Base-by-base conservation (phyloP, 1,140 invertebrate genomes). In the Dreissena rostriformis region DNA sequence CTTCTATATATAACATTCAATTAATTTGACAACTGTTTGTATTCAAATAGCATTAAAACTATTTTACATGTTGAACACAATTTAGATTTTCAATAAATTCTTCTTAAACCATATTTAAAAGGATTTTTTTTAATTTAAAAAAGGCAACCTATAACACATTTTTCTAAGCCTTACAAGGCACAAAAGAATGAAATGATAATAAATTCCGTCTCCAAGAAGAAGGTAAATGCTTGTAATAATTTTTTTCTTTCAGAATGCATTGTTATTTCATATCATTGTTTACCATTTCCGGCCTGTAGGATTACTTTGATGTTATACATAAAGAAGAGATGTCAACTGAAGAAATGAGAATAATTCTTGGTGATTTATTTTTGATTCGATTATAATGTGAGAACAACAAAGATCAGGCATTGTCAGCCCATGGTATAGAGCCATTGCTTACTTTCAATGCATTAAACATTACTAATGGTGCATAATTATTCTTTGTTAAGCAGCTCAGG, bases 361-460 rank as follows among this genome's bases (percentile, higher is more conserved):
- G 10, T 75, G 73, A 75, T 75, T 75, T 57, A 75, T 75, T 75
- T 63, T 55, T 75, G 73, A 78, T 78, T 52, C 19, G n/a, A 67
- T 78, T 68, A 52, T 78, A 68, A 68, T 78, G 55, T 78, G 63
- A 68, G 66, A 68, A 55, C 66, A 53, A 78, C 76, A 78, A 52
- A 67, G 53, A 14, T 26, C 12, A 52, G 55, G 76, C 65, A 78
- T 66, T 78, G 49, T 49, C 22, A 51, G 12, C 26, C 24, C 57
- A 52, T 77, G 51, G 29, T 77, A 28, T 49, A 49, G 22, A 63
- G 15, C 49, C 57, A 67, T 66, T 77, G 57, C 74, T 61, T 77
- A 49, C 7, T 71, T 71, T 71, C 17, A 39, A 61, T 61, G 57
- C 57, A 61, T 61, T 61, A 61, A 61, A 19, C 57, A 61, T 61